Evolutionary conservation across 1,140 invertebrate species (phyloP).

Genomic region (Arion vulgaris): DNA sequence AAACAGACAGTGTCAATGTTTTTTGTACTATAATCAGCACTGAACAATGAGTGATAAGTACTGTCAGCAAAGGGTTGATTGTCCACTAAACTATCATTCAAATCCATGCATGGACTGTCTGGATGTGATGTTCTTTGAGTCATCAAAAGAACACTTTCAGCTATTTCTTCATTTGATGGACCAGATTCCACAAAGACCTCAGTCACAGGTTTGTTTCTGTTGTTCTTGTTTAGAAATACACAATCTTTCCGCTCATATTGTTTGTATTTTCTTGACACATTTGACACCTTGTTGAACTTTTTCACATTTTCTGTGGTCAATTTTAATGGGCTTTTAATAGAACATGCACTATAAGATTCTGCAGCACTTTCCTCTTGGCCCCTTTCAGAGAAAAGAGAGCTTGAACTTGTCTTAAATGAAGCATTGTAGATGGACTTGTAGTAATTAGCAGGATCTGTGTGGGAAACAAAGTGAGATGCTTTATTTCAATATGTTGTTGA

Average conservation of each 20-base stretch:
- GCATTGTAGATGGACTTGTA: constrained; percentile 13
- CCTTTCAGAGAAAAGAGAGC: background rate
- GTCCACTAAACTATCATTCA: background rate
- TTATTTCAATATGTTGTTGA: background rate
- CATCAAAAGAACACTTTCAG: background rate
- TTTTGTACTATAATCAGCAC: background rate
- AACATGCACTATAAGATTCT: background rate
- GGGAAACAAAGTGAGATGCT: background rate
- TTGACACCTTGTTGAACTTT: background rate
- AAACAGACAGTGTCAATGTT: background rate
- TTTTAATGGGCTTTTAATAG: background rate
- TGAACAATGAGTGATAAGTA: background rate
- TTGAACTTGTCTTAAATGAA: background rate
- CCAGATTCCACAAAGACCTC: background rate
- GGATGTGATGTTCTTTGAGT: constrained; percentile 2
- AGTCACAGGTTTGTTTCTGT: background rate
- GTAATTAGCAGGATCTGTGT: background rate
- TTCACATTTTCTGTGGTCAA: background rate
- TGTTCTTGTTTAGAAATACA: background rate
- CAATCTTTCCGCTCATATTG: background rate
- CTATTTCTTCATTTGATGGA: constrained; percentile 21
- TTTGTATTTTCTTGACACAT: no score
- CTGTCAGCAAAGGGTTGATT: background rate
- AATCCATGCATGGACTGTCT: constrained; percentile 21
- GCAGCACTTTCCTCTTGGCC: background rate